Evolutionary conservation across 2,113 vertebrate species (phyloP), one percentile per base, ranked within the genome.

Genomic region (Petroica traversi): DNA sequence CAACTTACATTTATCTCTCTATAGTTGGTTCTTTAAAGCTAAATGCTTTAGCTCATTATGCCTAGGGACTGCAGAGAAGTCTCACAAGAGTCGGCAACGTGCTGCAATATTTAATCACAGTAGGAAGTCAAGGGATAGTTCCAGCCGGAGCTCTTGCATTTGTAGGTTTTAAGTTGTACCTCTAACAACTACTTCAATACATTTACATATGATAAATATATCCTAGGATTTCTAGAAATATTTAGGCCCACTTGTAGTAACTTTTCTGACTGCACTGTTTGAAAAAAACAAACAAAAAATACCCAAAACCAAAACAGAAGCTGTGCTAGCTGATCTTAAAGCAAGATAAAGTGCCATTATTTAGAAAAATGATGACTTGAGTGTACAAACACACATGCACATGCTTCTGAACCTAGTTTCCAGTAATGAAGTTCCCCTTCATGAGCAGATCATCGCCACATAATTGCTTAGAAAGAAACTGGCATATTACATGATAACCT

Each of bases 141-240:
- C 63, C 67, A 92, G 95, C 85, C 85, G 0, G 71, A 95, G 71
- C 95, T 97, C 96, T 96, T 93, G 94, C 95, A 78, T 81, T 96
- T 96, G 91, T 67, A 97, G 94, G 96, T 97, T 96, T 96, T 97
- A 97, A 97, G 96, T 97, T 91, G 76, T 79, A 93, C 82, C 78
- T 92, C 61, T 89, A 89, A 91, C 12, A 78, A 34, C 57, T 45
- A 51, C 19, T 63, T 87, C 20, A 78, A 45, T 29, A n/a, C 10
- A 31, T 78, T 61, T 45, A 55, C 19, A 78, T 9, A 29, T 7
- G 89, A 43, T 8, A 0, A 76, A 57, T 15, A 62, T 14, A 86
- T 29, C 20, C 52, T 67, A 24, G 73, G 49, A 76, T 55, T 58
- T 62, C 33, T 49, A 83, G 24, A 88, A 91, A 77, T 74, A 80